Conservation (phyloP, 2,113 vertebrate genomes). For the Leptodactylus fuscus region DNA sequence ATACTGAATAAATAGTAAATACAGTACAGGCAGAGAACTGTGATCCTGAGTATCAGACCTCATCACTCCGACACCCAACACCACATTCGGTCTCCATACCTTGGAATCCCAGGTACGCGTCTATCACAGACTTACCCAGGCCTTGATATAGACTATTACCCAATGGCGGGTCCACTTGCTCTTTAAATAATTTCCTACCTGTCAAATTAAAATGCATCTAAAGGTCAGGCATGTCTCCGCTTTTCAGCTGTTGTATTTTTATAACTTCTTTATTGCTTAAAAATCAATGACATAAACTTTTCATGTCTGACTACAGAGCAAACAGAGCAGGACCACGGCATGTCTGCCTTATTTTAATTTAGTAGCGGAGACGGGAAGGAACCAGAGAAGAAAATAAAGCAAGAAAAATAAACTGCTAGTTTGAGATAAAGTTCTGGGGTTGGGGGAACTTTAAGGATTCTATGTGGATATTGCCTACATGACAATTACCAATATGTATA, state of each 20-base stretch:
- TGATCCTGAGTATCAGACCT: too few relatives aligned
- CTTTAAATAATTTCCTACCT: conserved; percentile 39
- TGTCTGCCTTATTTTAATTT: not conserved
- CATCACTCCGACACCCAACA: too few relatives aligned
- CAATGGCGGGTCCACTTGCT: not conserved
- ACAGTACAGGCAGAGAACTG: too few relatives aligned
- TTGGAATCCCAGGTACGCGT: too few relatives aligned
- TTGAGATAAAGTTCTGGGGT: too few relatives aligned
- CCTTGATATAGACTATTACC: not conserved
- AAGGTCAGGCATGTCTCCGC: conserved; percentile 31
- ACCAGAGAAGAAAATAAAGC: not conserved
- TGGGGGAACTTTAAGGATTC: too few relatives aligned
- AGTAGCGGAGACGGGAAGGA: not conserved
- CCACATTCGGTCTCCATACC: too few relatives aligned
- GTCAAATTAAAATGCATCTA: conserved; percentile 40
- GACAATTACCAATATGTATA: not conserved
- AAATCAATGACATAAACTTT: conserved; percentile 48
- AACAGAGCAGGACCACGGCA: not conserved
- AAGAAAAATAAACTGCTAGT: not conserved
- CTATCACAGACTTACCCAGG: not conserved
- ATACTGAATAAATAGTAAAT: too few relatives aligned
- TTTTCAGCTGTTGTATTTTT: conserved; percentile 19
- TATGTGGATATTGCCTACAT: not conserved
- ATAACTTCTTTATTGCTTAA: conserved; percentile 29
- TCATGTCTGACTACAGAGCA: conserved; percentile 21